Conservation (phyloP, 2,113 vertebrate genomes). For the Coptodon rendalli region DNA sequence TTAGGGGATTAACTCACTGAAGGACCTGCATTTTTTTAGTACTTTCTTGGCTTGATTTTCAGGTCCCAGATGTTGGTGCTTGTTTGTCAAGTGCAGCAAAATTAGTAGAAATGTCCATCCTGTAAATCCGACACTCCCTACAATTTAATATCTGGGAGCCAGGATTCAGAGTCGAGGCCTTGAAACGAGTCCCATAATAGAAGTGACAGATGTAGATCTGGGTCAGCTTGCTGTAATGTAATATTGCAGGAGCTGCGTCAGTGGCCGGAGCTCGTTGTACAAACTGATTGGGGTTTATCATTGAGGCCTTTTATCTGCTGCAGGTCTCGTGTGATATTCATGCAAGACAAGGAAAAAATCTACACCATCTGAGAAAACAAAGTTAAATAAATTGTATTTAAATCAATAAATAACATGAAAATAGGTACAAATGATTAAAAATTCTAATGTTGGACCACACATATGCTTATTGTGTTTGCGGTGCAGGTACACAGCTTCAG, state of each 20-base stretch:
- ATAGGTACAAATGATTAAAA: not conserved
- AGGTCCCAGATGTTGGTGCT: not conserved
- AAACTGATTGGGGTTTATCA: not conserved
- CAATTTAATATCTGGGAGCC: not conserved
- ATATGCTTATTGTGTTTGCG: not conserved
- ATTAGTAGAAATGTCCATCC: not conserved
- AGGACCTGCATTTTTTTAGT: not conserved
- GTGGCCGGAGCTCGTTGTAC: not conserved
- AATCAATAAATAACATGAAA: not conserved
- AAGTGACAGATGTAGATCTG: conserved; percentile 15
- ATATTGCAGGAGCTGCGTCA: not conserved
- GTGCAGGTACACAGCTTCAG: not conserved
- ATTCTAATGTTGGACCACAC: not conserved
- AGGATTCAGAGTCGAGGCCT: not conserved
- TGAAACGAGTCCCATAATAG: not conserved
- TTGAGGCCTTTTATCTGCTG: not conserved
- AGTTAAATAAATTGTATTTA: not conserved
- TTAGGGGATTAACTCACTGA: not conserved
- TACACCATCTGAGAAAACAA: not conserved
- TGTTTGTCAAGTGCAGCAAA: not conserved
- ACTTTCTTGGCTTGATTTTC: not conserved
- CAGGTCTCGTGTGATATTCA: not conserved
- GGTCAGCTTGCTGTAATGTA: conserved; percentile 19
- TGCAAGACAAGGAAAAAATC: not conserved
- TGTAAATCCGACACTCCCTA: not conserved